phyloP scores from a whole-genome alignment of 2,888 invertebrate genomes.

The Digitonthophagus gazella region DNA sequence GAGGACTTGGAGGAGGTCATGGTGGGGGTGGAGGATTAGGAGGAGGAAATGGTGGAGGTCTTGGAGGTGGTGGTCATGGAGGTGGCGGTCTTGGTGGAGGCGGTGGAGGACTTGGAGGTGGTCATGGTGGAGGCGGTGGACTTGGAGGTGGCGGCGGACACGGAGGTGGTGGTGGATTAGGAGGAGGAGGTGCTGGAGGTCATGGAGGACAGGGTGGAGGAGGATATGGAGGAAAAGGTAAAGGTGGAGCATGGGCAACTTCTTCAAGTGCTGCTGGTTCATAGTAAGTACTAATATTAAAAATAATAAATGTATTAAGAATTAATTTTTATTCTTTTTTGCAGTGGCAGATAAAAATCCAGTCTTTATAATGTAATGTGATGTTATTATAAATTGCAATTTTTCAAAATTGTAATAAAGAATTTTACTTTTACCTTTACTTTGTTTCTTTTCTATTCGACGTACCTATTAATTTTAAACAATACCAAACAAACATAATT shows the following conservation, averaged over 20 bases:
- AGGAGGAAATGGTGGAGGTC: background rate
- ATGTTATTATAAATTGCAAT: too few relatives aligned
- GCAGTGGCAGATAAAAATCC: background rate
- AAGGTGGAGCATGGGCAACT: background rate
- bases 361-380: background rate
- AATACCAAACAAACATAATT: too few relatives aligned
- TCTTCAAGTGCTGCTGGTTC: background rate
- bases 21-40: background rate
- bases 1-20: background rate
- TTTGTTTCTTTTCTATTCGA: too few relatives aligned
- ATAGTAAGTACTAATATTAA: background rate
- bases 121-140: background rate
- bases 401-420: too few relatives aligned
- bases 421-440: too few relatives aligned
- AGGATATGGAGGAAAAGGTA: background rate
- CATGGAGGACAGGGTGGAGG: slow-evolving; percentile 34
- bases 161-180: slow-evolving; percentile 26
- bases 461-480: too few relatives aligned
- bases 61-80: background rate
- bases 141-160: slow-evolving; percentile 25
- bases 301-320: background rate
- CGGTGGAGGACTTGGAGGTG: background rate
- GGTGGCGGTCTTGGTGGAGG: background rate
- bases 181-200: slow-evolving; percentile 23
- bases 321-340: background rate